Evolutionary conservation across 2,797 vertebrate species (phyloP).

Genomic region (Saxicola maurus): DNA sequence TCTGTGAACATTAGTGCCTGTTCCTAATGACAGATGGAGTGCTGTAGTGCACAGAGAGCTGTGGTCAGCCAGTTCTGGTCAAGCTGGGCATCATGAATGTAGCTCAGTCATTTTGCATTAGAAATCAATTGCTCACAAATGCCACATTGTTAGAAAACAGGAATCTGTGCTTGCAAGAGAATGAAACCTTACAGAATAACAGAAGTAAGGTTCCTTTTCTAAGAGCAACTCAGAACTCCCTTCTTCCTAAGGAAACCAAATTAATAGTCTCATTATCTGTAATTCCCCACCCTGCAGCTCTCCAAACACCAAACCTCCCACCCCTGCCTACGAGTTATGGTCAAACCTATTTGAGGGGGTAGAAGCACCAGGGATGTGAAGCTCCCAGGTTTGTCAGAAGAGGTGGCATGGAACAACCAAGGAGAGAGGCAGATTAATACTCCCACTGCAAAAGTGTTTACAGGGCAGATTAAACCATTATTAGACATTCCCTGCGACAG

Average conservation of each 20-base stretch:
- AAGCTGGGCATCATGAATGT: not conserved
- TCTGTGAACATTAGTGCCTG: not conserved
- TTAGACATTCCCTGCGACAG: slow-evolving; percentile 4
- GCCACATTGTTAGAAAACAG: not conserved
- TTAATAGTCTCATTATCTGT: not conserved
- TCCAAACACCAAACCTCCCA: not conserved
- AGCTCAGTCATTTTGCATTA: not conserved
- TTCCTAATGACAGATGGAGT: not conserved
- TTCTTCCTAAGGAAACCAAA: not conserved
- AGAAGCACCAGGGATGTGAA: not conserved
- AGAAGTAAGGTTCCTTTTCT: not conserved
- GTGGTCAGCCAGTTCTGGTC: not conserved
- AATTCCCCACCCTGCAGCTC: not conserved
- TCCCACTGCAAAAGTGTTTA: not conserved
- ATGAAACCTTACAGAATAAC: not conserved
- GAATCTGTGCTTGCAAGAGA: not conserved
- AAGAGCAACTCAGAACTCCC: not conserved
- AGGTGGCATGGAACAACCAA: not conserved
- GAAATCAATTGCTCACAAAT: not conserved
- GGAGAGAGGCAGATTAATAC: not conserved
- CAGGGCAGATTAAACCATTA: slow-evolving; percentile 1
- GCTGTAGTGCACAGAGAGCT: not conserved
- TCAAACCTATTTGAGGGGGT: not conserved
- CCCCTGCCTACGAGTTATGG: rapidly evolving
- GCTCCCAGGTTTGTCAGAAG: not conserved